phyloP scores from a whole-genome alignment of 1,140 invertebrate species.

The Euglossa dilemma region DNA sequence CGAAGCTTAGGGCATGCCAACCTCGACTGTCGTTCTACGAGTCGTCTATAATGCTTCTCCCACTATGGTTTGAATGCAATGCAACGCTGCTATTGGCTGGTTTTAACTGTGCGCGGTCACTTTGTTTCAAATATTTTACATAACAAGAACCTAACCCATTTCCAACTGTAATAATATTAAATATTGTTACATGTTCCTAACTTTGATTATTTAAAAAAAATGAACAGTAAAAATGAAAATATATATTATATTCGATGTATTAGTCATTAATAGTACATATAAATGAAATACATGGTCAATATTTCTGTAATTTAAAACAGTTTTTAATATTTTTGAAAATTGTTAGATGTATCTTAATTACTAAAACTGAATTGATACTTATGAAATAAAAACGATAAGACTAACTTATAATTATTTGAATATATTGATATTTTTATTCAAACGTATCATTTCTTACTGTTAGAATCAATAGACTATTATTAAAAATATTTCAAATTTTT shows the following conservation, averaged over 20 bases:
- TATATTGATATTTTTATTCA: not conserved
- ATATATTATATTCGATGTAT: not conserved
- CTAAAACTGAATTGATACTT: too few relatives aligned
- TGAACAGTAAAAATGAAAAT: not conserved
- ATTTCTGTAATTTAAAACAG: too few relatives aligned
- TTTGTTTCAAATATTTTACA: constrained; percentile 3
- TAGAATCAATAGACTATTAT: not conserved
- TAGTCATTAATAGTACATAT: not conserved
- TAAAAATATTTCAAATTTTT: too few relatives aligned
- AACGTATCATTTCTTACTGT: not conserved
- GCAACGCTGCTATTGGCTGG: not conserved
- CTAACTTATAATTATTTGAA: too few relatives aligned
- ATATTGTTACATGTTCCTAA: not conserved
- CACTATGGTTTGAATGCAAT: constrained; percentile 1
- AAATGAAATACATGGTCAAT: not conserved
- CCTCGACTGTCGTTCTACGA: constrained; percentile 28
- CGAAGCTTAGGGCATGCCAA: constrained; percentile 30
- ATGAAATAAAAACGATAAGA: too few relatives aligned
- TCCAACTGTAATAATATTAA: not conserved
- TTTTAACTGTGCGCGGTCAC: not conserved
- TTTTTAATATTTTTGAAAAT: too few relatives aligned
- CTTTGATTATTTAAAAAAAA: not conserved
- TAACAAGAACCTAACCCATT: too few relatives aligned
- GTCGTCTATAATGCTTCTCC: not conserved
- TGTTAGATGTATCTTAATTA: too few relatives aligned